Percentiles rank a stretch among this genome's conserved stretches.
phyloP scores from a whole-genome alignment of 2,797 vertebrate genomes.

The Melopsittacus undulatus region DNA sequence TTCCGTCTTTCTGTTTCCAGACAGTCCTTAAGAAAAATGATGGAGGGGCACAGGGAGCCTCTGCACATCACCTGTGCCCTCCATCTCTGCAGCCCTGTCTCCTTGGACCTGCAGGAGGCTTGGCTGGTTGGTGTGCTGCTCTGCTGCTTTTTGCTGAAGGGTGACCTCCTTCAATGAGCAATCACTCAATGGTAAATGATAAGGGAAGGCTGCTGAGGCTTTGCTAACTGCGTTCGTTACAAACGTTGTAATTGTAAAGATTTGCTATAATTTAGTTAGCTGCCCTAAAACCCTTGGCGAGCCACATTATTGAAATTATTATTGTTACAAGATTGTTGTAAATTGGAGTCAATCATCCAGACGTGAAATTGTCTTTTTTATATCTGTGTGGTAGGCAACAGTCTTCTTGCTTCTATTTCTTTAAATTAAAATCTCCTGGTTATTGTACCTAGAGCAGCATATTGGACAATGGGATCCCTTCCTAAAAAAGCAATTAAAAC shows the following conservation, averaged over 20 bases:
- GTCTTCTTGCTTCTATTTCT: slow-evolving; percentile 24
- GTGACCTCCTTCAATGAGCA: slow-evolving; percentile 57
- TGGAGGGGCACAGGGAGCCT: rapidly evolving
- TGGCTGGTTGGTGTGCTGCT: slow-evolving; percentile 50
- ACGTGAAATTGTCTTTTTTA: slow-evolving; percentile 58
- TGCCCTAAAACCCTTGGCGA: slow-evolving; percentile 69
- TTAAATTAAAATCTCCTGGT: slow-evolving; percentile 27
- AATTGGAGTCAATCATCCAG: slow-evolving; percentile 68
- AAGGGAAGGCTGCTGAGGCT: slow-evolving; percentile 60
- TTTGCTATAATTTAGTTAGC: slow-evolving; percentile 70
- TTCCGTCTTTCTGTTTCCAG: not conserved
- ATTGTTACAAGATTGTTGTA: slow-evolving; percentile 71
- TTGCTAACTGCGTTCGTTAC: slow-evolving; percentile 69
- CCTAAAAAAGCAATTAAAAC: not conserved
- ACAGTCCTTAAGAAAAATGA: not conserved
- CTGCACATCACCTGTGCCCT: not conserved
- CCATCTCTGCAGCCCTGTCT: not conserved
- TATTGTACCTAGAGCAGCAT: not conserved
- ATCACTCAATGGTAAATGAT: slow-evolving; percentile 63
- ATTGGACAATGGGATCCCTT: not conserved
- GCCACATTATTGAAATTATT: slow-evolving; percentile 59
- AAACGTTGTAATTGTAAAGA: slow-evolving; percentile 69
- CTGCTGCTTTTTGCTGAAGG: slow-evolving; percentile 71
- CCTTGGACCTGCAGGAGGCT: slow-evolving; percentile 23
- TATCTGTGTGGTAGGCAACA: slow-evolving; percentile 5